Evolutionary conservation across 2,113 vertebrate genomes (phyloP), one percentile per base, ranked within the genome.

Genomic region (Sebastes fasciatus): DNA sequence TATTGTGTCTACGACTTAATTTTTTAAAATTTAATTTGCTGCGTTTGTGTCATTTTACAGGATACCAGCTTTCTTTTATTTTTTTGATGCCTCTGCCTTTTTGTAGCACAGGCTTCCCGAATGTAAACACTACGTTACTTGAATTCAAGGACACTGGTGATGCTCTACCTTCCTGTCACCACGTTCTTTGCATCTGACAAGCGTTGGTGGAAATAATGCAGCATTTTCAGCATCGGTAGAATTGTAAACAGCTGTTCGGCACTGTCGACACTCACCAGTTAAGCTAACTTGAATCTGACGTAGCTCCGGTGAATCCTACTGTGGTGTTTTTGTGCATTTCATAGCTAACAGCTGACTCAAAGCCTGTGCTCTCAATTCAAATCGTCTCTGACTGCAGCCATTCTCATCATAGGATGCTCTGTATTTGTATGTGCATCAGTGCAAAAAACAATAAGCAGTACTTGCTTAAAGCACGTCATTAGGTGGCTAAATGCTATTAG

Each of bases 1-100:
- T 75, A 84, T 80, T 90, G 80, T 82, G 74, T 86, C 72, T 81
- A 60, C 51, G 45, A 78, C 63, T 79, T 84, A 17, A 71, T 76
- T 79, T 83, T 66, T 58, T 46, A 0, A 6, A 5, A 68, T 86
- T 52, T 65, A 7, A 80, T 78, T 75, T 60, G 58, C 77, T 80
- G 62, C 65, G 70, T 80, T 26, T 55, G 74, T 42, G 60, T 79
- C 54, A 42, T 86, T 90, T 87, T 55, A 79, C 48, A 66, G 43
- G 51, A 79, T 23, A 23, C 46, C 71, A 52, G 40, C 10, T 19
- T 62, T 61, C 46, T 23, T 34, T 51, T 40, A 58, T 68, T 77
- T 43, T 2, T 67, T 79, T 80, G 60, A 68, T 23, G 62, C 48
- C 6, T 40, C 55, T 57, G 66, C 81, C 12, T 60, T 79, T 34